Evolutionary conservation across 2,888 invertebrate genomes (phyloP), one percentile per base, ranked within the genome.

Genomic region (Heliconius erato): DNA sequence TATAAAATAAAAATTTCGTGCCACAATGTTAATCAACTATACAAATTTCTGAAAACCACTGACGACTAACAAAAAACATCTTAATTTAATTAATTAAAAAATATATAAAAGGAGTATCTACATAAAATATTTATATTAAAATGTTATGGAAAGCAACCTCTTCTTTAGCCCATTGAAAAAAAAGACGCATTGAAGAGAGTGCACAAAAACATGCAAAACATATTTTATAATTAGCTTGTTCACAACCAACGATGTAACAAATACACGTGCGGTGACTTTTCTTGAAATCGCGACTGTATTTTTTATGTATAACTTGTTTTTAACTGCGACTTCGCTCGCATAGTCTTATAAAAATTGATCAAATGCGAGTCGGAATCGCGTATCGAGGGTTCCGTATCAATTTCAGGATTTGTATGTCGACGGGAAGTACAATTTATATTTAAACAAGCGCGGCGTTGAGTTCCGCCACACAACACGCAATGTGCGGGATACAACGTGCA

Each of bases 151-250:
- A n/a, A 69, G 69, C 35, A 35, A 40, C 19, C 26, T 44, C 5
- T 72, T 72, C 74, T 59, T 59, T 35, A 35, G 54, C 32, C 59
- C 74, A 12, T 54, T 23, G 54, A 74, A 28, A 74, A 59, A 32
- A 35, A 74, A 59, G n/a, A 74, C 6, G 14, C 35, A 76, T 63
- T 63, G 32, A 76, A n/a, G 71, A 35, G 35, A 76, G 74, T 59
- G 12, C 54, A 35, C 59, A n/a, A 16, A 63, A 76, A 76, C 74
- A 59, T 76, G 59, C 74, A 76, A 76, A 76, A 76, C 59, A 76
- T 76, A 59, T 63, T 63, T 76, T 76, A 76, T 76, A 76, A 76
- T 76, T 76, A 76, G 74, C 59, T 76, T 14, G 59, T 59, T 76
- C 35, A 35, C 35, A 23, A n/a, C 35, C 32, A 32, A 59, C 74